Evolutionary conservation across 2,888 invertebrate genomes (phyloP).

Genomic region (Carcina quercana): DNA sequence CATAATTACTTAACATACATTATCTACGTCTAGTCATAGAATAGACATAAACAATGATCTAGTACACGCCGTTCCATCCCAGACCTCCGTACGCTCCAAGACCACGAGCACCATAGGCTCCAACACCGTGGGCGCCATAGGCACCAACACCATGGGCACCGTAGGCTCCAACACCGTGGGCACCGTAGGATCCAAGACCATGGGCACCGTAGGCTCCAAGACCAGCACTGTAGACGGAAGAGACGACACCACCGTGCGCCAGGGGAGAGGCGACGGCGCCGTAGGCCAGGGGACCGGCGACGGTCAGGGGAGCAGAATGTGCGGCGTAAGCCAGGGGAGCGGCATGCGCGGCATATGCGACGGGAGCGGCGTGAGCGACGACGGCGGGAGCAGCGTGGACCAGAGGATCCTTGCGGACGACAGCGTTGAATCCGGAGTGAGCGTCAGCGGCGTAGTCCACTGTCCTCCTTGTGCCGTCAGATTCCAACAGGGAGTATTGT

Average conservation of each 20-base stretch:
- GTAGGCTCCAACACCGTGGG: constrained; percentile 17
- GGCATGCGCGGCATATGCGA: constrained; percentile 43
- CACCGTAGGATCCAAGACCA: constrained; percentile 23
- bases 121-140: constrained; percentile 17
- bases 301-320: constrained; percentile 19
- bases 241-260: constrained; percentile 14
- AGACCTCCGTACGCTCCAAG: constrained; percentile 14
- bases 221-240: too few relatives aligned
- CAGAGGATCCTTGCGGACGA: constrained; percentile 41
- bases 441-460: constrained; percentile 72
- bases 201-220: constrained; percentile 30
- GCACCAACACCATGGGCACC: constrained; percentile 29
- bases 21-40: too few relatives aligned
- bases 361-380: constrained; percentile 32
- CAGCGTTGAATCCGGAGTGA: constrained; percentile 53
- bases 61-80: constrained; percentile 33
- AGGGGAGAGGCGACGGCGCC: constrained; percentile 22
- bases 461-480: constrained; percentile 77
- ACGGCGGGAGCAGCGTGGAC: constrained; percentile 21
- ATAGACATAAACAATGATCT: too few relatives aligned
- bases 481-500: constrained; percentile 67
- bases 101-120: constrained; percentile 14
- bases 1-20: too few relatives aligned
- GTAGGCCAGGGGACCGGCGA: constrained; percentile 16
- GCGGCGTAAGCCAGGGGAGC: constrained; percentile 30